phyloP scores from a whole-genome alignment of 2,888 invertebrate species.

The Pristionchus entomophagus region DNA sequence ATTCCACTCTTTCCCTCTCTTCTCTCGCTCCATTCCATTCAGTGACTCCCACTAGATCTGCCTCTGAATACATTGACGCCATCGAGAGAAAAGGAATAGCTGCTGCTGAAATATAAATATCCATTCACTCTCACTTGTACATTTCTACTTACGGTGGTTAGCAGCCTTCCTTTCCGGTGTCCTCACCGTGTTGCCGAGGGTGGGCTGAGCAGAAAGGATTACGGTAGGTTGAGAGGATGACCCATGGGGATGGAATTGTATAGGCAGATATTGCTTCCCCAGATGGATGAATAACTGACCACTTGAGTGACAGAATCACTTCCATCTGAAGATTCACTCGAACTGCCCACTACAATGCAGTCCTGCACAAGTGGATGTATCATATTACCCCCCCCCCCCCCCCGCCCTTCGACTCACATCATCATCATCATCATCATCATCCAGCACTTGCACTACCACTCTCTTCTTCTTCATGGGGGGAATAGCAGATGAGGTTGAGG shows the following conservation, averaged over 20 bases:
- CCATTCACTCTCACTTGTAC: not conserved
- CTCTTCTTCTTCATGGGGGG: constrained; percentile 12
- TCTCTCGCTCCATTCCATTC: not conserved
- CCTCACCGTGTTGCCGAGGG: constrained; percentile 8
- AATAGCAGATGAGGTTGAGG: not conserved
- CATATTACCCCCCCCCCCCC: not conserved
- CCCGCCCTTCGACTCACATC: not conserved
- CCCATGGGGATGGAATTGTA: too few relatives aligned
- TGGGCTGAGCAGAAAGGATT: not conserved
- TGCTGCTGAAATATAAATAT: not conserved
- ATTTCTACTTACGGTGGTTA: not conserved
- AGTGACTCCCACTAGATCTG: constrained; percentile 44
- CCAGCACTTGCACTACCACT: not conserved
- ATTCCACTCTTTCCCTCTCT: not conserved
- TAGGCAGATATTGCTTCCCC: not conserved
- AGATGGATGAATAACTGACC: too few relatives aligned
- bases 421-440: constrained; percentile 6
- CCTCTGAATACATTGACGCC: not conserved
- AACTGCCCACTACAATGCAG: not conserved
- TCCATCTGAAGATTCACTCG: constrained; percentile 32
- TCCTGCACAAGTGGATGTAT: not conserved
- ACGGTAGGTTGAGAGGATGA: not conserved
- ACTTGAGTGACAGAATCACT: not conserved
- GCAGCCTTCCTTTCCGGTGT: not conserved
- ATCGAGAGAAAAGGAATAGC: not conserved